phyloP scores from a whole-genome alignment of 2,888 invertebrate genomes.

The Cephus sareptanus region DNA sequence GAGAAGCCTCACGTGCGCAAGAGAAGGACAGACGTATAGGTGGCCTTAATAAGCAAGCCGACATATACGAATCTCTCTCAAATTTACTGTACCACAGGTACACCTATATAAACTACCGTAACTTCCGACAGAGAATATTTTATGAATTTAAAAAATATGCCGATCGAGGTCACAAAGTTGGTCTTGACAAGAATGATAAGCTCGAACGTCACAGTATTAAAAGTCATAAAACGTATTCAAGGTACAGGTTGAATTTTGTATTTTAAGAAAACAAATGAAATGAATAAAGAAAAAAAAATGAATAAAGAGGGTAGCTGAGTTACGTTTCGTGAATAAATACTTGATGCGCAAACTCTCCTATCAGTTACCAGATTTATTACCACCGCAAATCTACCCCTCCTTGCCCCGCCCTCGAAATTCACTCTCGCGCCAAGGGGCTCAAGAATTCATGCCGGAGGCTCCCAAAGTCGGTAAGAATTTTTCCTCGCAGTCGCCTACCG shows the following conservation, averaged over 20 bases:
- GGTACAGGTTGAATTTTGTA: background rate
- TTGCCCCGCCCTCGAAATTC: background rate
- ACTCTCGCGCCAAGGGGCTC: background rate
- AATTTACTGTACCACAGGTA: too few relatives aligned
- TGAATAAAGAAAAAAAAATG: background rate
- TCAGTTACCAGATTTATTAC: background rate
- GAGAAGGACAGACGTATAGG: too few relatives aligned
- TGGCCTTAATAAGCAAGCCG: too few relatives aligned
- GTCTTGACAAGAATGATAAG: background rate
- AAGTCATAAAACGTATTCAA: background rate
- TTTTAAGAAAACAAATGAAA: background rate
- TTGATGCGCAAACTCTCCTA: background rate
- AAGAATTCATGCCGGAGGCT: slow-evolving; percentile 1
- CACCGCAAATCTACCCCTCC: background rate
- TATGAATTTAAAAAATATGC: background rate
- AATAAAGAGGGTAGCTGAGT: background rate
- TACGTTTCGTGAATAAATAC: background rate
- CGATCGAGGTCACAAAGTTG: too few relatives aligned
- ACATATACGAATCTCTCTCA: too few relatives aligned
- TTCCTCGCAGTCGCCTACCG: background rate
- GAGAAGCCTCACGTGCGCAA: too few relatives aligned
- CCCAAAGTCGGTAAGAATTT: background rate
- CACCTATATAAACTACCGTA: too few relatives aligned
- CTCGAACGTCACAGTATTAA: background rate
- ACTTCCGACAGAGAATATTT: background rate